A percentile compares a stretch with the other conserved stretches of the same genome.
phyloP scores from a whole-genome alignment of 2,888 invertebrate genomes.

The Hetaerina titia region DNA sequence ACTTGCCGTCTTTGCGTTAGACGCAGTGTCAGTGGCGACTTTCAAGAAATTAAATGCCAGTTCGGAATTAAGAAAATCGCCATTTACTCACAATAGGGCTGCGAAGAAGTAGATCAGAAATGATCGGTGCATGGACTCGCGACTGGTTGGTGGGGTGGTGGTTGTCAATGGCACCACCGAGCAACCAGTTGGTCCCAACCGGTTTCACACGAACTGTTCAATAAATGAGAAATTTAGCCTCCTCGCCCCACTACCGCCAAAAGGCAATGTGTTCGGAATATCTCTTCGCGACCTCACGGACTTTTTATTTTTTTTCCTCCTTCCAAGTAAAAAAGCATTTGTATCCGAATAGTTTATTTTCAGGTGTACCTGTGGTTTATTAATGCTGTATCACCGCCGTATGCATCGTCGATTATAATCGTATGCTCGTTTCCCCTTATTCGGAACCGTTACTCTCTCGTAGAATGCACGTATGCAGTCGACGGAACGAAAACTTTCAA shows the following conservation, averaged over 20 bases:
- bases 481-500: constrained; percentile 10
- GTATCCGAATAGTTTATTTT: not conserved
- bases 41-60: no score
- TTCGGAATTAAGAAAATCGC: not conserved
- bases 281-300: not conserved
- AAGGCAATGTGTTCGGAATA: not conserved
- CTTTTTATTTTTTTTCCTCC: not conserved
- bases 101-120: not conserved
- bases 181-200: not conserved
- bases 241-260: not conserved
- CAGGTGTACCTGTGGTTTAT: not conserved
- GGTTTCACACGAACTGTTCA: not conserved
- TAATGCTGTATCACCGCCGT: not conserved
- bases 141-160: not conserved
- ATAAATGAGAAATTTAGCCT: not conserved
- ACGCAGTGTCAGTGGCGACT: no score
- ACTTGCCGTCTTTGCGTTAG: no score
- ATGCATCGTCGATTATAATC: not conserved
- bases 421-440: not conserved
- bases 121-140: not conserved
- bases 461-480: not conserved
- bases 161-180: not conserved
- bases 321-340: not conserved
- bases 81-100: not conserved
- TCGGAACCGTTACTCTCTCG: not conserved